Percentiles rank a stretch among this genome's conserved stretches.
Evolutionary conservation across 30 jellyfish, hydroid and myxozoan species (phyloP).

Genomic region (Aurelia sp.): DNA sequence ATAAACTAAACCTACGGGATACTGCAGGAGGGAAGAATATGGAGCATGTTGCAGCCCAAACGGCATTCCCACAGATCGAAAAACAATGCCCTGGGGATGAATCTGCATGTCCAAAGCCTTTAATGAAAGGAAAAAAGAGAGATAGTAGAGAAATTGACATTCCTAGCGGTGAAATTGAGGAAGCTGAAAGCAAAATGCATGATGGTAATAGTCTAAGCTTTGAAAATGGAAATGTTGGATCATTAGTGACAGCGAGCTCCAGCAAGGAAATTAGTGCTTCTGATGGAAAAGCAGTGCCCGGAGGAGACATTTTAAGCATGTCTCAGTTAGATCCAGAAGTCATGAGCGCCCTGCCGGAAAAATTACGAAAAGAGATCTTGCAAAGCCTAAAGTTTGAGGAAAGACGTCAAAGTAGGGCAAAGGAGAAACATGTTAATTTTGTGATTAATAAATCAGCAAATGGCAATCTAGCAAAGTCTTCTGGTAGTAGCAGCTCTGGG

Average conservation of each 20-base stretch:
- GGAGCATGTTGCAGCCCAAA: not conserved
- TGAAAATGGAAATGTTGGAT: not conserved
- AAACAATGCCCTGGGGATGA: not conserved
- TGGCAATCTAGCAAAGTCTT: not conserved
- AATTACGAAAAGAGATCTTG: conserved; percentile 61
- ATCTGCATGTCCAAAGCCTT: conserved; percentile 2
- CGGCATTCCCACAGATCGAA: not conserved
- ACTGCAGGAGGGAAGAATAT: not conserved
- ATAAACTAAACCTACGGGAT: not conserved
- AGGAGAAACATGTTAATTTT: not conserved
- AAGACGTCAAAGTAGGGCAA: not conserved
- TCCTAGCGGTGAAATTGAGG: not conserved
- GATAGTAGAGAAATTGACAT: not conserved
- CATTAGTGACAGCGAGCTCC: not conserved
- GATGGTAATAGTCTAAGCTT: not conserved
- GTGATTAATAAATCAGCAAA: too few relatives aligned
- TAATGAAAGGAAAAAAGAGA: not conserved
- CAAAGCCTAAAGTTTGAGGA: conserved; percentile 17
- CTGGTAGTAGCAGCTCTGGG: too few relatives aligned
- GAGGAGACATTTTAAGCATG: conserved; percentile 32
- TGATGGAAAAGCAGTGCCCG: not conserved
- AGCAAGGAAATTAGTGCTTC: not conserved
- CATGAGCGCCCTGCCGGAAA: conserved; percentile 70
- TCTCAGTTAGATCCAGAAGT: conserved; percentile 81
- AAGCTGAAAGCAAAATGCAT: not conserved